Evolutionary conservation across 2,888 invertebrate genomes (phyloP), one percentile per base, ranked within the genome.

Genomic region (Phania funesta): DNA sequence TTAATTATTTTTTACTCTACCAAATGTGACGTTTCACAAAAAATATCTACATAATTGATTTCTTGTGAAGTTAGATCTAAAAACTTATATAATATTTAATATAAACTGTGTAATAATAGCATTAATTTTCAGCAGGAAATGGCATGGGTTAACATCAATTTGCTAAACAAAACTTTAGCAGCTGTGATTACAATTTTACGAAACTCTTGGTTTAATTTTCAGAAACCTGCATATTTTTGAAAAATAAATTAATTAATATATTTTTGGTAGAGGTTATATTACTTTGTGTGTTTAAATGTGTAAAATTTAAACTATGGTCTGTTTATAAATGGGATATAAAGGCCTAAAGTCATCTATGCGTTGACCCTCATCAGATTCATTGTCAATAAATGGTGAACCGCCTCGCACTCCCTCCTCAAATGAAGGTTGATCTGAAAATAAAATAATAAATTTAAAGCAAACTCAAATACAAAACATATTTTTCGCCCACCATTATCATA

Each of bases 401-500:
- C 85, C 85, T 9, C 80, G 83, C 13, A 84, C 85, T 1, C 86
- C 86, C 29, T 87, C 86, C 50, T 86, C 86, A 44, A 86, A 87
- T 0, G 85, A 84, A 0, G 87, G 87, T 24, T 87, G 86, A 54
- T 86, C 87, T 87, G 32, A 22, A 56, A 50, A n/a, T n/a, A n/a
- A 11, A 9, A 22, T 20, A 6, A 7, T 6, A 29, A 29, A 29
- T 29, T 29, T 29, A 29, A 4, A 29, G 29, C 29, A 4, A 29
- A 29, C 29, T 29, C 29, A 29, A 29, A 29, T 29, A 6, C 4
- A 6, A 41, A 41, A 16, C 6, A 16, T n/a, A 2, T 3, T 16
- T 13, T 7, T 18, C 1, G 35, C 54, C 64, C 11, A 56, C 77
- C 64, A 71, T 78, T 78, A 26, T 58, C 65, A 58, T 75, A 75